Base-by-base conservation (phyloP, 2,888 invertebrate species). In the Dastarcus helophoroides region DNA sequence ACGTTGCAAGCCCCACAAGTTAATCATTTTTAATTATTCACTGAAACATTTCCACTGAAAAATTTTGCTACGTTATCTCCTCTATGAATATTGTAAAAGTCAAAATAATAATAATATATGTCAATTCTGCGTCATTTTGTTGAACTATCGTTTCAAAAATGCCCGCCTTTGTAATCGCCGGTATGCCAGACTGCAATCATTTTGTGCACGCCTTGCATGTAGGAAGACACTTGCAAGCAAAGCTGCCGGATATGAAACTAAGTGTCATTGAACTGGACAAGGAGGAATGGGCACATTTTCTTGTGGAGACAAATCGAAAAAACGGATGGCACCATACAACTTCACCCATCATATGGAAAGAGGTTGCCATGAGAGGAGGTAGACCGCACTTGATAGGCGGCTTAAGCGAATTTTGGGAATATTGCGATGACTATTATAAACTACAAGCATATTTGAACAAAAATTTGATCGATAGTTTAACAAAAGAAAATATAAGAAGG, bases 321-420 rank as follows among this genome's bases (percentile, higher is more conserved):
- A 54, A 72, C 41, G 61, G 63, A 31, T 76, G 76, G 76, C 63
- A 65, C 44, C 68, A 73, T 34, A 44, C 40, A 2, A 54, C 51
- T 24, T 70, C 71, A 7, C 75, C 73, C 4, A 44, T 76, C 27
- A 58, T 76, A 41, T 76, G 75, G 73, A 73, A 71, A 51, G 72
- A 76, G 54, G 50, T 72, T 32, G 54, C 66, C 29, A 56, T 64
- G 48, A 62, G 63, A 43, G 71, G 70, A 11, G 69, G 69, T 23
- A 69, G 66, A 42, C 59, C 68, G 1, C 60, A 58, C 44, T 68
- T 72, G 25, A 67, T 76, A n/a, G 76, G 76, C 4, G 68, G 69
- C 26, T 59, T 67, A 3, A 54, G 65, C 22, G 67, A 73, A 32
- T 76, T 76, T 60, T 65, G 71, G 57, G 71, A 75, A 49, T 73